Percentiles rank a stretch among this genome's conserved stretches.
Evolutionary conservation across 2,113 vertebrate genomes (phyloP).

Genomic region (Progne subis): DNA sequence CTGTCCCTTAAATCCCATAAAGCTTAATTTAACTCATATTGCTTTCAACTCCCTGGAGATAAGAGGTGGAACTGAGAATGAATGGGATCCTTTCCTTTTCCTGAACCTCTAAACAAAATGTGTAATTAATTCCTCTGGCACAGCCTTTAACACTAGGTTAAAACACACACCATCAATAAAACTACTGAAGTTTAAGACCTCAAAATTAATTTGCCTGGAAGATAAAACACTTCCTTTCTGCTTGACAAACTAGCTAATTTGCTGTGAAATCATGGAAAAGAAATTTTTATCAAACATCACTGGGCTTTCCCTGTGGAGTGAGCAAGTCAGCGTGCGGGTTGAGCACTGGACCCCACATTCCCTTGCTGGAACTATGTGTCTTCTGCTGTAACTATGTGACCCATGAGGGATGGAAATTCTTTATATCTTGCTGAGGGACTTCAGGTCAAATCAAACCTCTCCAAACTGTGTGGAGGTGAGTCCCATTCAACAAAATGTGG

Average conservation of each 20-base stretch:
- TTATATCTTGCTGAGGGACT: background rate
- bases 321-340: background rate
- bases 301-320: background rate
- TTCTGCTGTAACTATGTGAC: background rate
- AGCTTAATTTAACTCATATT: background rate
- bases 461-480: background rate
- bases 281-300: background rate
- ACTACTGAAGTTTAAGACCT: background rate
- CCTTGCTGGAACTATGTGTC: background rate
- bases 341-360: background rate
- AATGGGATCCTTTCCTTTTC: background rate
- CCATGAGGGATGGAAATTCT: background rate
- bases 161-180: conserved; percentile 13
- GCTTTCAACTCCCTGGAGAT: background rate
- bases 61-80: background rate
- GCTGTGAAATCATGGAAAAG: background rate
- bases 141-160: background rate
- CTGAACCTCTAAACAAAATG: background rate
- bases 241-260: background rate
- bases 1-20: background rate
- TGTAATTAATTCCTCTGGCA: background rate
- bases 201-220: background rate
- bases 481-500: background rate
- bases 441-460: background rate
- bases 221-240: background rate